phyloP scores from a whole-genome alignment of 2,888 invertebrate genomes.

The Hanleya hanleyi region DNA sequence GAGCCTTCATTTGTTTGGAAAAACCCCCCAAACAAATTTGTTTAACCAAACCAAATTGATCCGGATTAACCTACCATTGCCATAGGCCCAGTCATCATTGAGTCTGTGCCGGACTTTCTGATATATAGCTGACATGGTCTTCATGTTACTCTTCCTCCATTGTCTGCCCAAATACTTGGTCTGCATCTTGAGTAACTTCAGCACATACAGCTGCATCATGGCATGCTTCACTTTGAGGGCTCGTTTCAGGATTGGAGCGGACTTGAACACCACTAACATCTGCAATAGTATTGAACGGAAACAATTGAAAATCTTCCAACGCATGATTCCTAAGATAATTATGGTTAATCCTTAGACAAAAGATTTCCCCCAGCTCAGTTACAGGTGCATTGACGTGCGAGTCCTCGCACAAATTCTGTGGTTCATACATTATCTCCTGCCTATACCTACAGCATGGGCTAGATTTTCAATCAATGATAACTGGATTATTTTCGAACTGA shows the following conservation, averaged over 20 bases:
- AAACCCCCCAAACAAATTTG: no score
- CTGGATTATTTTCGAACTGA: no score
- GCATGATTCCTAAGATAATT: not conserved
- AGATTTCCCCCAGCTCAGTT: no score
- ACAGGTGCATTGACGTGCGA: no score
- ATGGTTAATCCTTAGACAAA: no score
- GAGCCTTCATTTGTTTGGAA: no score
- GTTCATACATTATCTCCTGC: no score
- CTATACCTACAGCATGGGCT: no score
- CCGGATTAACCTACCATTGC: slow-evolving; percentile 91
- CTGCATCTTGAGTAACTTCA: slow-evolving; percentile 99
- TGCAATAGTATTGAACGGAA: slow-evolving; percentile 49
- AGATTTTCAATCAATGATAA: no score
- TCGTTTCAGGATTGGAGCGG: slow-evolving; percentile 97
- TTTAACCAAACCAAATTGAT: no score
- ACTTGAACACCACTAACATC: slow-evolving; percentile 99
- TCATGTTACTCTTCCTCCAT: slow-evolving; percentile 99
- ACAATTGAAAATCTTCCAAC: not conserved
- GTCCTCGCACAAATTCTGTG: no score
- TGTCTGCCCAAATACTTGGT: slow-evolving; percentile 98
- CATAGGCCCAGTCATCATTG: slow-evolving; percentile 99
- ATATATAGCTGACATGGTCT: slow-evolving; percentile 99
- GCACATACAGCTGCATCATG: slow-evolving; percentile 97
- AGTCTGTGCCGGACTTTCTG: slow-evolving; percentile 93
- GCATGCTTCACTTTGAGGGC: slow-evolving; percentile 89